Percentiles rank a stretch among this genome's conserved stretches.
phyloP scores from a whole-genome alignment of 2,113 vertebrate genomes.

The Dicentrarchus labrax region DNA sequence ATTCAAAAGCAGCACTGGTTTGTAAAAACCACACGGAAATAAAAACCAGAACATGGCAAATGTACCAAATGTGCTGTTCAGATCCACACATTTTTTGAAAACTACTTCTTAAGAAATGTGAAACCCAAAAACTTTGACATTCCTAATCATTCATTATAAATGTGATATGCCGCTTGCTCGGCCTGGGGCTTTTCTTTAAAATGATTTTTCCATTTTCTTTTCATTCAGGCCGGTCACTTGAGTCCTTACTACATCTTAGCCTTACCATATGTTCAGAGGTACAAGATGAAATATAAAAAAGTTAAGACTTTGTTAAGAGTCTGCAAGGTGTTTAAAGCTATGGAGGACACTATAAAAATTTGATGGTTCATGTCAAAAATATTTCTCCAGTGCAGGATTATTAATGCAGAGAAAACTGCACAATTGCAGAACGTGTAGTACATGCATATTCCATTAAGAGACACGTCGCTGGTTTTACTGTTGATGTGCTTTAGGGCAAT shows the following conservation, averaged over 20 bases:
- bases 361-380: slow-evolving; percentile 46
- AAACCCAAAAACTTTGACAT: slow-evolving; percentile 46
- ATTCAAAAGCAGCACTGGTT: slow-evolving; percentile 18
- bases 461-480: slow-evolving; percentile 6
- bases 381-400: slow-evolving; percentile 25
- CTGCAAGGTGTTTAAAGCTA: slow-evolving; percentile 12
- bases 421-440: slow-evolving; percentile 21
- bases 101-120: slow-evolving; percentile 35
- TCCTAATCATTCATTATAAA: slow-evolving; percentile 61
- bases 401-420: slow-evolving; percentile 45
- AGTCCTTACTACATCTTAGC: slow-evolving; percentile 30
- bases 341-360: slow-evolving; percentile 48
- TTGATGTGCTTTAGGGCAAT: slow-evolving; percentile 27
- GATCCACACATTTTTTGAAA: slow-evolving; percentile 9
- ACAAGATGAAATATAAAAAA: slow-evolving; percentile 18
- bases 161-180: slow-evolving; percentile 46
- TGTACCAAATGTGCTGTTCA: slow-evolving; percentile 36
- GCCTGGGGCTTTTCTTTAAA: slow-evolving; percentile 48
- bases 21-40: slow-evolving; percentile 17
- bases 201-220: slow-evolving; percentile 68
- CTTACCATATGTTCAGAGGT: slow-evolving; percentile 40
- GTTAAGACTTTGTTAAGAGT: not conserved
- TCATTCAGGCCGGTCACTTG: slow-evolving; percentile 41
- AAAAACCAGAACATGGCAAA: slow-evolving; percentile 3
- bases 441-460: slow-evolving; percentile 58